A percentile compares a stretch with the other conserved stretches of the same genome.
Evolutionary conservation across 2,113 vertebrate species (phyloP).

Genomic region (Festucalex cinctus): DNA sequence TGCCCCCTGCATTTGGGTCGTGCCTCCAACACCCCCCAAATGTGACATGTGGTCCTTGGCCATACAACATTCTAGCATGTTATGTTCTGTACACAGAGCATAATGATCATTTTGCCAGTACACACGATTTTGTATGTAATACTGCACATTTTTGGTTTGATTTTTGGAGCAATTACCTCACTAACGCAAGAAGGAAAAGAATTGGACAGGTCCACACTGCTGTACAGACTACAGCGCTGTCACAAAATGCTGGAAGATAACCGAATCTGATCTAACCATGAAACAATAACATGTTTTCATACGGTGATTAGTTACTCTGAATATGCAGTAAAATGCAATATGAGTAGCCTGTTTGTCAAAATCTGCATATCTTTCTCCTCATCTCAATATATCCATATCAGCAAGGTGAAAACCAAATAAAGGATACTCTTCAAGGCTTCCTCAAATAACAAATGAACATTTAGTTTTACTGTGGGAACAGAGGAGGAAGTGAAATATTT

Average conservation of each 20-base stretch:
- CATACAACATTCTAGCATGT: background rate
- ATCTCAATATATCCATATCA: conserved; percentile 26
- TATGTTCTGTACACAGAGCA: background rate
- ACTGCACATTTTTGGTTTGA: background rate
- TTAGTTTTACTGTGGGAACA: conserved; percentile 33
- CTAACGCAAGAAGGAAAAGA: background rate
- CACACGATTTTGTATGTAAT: background rate
- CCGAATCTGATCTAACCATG: background rate
- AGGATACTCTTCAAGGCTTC: conserved; percentile 37
- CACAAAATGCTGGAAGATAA: background rate
- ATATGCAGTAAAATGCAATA: background rate
- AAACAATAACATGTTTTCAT: background rate
- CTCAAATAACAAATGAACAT: conserved; percentile 53
- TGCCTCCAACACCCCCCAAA: too few relatives aligned
- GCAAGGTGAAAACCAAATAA: conserved; percentile 10
- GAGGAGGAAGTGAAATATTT: conserved; percentile 11
- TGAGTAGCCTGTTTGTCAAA: background rate
- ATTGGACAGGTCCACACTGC: background rate
- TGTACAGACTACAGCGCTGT: background rate
- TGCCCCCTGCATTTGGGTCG: too few relatives aligned
- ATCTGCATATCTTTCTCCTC: conserved; percentile 3
- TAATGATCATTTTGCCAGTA: background rate
- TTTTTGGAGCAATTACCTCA: background rate
- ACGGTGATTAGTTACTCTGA: background rate
- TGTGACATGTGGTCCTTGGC: background rate